Evolutionary conservation across 2,113 vertebrate genomes (phyloP).

Genomic region (Cyprinodon tularosa): DNA sequence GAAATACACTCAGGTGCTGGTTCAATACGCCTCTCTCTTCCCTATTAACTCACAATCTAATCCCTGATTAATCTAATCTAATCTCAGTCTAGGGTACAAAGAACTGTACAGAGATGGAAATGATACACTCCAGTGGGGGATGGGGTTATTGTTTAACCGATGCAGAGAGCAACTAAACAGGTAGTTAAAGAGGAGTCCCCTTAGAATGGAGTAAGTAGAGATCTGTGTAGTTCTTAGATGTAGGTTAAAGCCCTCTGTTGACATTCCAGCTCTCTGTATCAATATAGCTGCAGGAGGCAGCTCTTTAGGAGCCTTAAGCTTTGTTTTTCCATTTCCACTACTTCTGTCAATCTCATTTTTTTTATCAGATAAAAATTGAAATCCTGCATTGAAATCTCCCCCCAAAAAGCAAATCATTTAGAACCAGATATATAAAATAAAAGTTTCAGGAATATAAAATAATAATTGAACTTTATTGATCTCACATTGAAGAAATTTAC

Average conservation of each 20-base stretch:
- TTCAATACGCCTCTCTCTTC: conserved; percentile 16
- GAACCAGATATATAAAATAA: accelerated
- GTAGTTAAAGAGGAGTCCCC: conserved; percentile 37
- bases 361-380: not conserved
- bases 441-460: not conserved
- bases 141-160: conserved; percentile 9
- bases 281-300: conserved; percentile 30
- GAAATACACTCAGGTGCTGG: conserved; percentile 1
- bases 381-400: not conserved
- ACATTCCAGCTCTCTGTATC: conserved; percentile 37
- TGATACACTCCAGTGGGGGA: not conserved
- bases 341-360: conserved; percentile 17
- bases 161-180: conserved; percentile 15
- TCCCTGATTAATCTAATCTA: conserved; percentile 61
- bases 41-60: conserved; percentile 49
- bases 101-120: conserved; percentile 6
- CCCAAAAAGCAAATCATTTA: not conserved
- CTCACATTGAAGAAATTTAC: too few relatives aligned
- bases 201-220: conserved; percentile 6
- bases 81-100: conserved; percentile 38
- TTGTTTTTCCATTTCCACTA: conserved; percentile 18
- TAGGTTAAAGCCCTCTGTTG: conserved; percentile 60
- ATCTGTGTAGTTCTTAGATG: conserved; percentile 48
- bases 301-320: conserved; percentile 13
- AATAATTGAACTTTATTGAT: too few relatives aligned